Evolutionary conservation across 1,140 invertebrate genomes (phyloP), one percentile per base, ranked within the genome.

Genomic region (Eriocheir sinensis): DNA sequence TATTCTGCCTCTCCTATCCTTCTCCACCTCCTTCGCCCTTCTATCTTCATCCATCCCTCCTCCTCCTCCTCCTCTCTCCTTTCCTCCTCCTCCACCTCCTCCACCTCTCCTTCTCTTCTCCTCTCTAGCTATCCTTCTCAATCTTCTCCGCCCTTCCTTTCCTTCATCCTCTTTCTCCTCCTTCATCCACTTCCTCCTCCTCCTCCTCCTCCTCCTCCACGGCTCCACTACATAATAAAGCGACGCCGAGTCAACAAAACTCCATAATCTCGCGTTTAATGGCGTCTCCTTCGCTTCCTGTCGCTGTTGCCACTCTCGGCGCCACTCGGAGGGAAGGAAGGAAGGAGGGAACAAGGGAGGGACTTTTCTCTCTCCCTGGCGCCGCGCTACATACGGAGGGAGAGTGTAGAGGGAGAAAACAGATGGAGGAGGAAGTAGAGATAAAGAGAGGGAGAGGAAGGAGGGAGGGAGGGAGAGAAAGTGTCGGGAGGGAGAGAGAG

Each of bases 281-380:
- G n/a, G 60, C 27, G 60, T 72, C 60, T 12, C 1, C 21, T 3
- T 72, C 6, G 3, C 60, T 72, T 72, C 60, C 60, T 72, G 60
- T 72, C 6, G 60, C 27, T 72, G 60, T 72, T 72, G n/a, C n/a
- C n/a, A n/a, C n/a, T n/a, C n/a, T n/a, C n/a, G n/a, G n/a, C n/a
- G n/a, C n/a, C n/a, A n/a, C 60, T n/a, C 27, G 27, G 44, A 17
- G 4, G 27, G 60, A 72, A n/a, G 60, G 60, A 72, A 8, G 21
- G 60, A n/a, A n/a, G 60, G 60, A 72, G 60, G 60, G 60, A 72
- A 72, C 60, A 72, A 72, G 60, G 60, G 27, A 72, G 60, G 60
- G n/a, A 72, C 60, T 72, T 72, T 21, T n/a, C 60, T 72, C 60
- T 8, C 60, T n/a, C 60, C n/a, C 21, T 21, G 44, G 4, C 4